Conservation (phyloP, 2,888 invertebrate genomes). For the Apodemia mormo region DNA sequence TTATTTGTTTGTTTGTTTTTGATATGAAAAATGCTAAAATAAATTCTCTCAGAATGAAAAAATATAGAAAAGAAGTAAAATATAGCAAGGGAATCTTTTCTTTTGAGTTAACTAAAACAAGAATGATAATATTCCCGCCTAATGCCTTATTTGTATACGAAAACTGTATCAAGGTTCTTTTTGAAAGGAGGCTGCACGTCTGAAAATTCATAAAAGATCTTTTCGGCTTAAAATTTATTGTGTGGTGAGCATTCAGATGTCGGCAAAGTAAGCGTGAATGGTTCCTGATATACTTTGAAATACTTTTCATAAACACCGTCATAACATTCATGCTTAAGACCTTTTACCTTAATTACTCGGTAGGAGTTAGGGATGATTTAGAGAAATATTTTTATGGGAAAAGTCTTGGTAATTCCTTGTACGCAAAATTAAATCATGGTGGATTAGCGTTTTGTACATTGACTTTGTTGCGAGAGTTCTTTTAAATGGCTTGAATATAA, state of each 20-base stretch:
- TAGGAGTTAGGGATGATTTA: slow-evolving; percentile 64
- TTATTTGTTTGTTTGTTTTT: no score
- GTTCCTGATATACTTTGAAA: slow-evolving; percentile 61
- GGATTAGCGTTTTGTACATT: not conserved
- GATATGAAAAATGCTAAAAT: no score
- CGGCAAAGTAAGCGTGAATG: slow-evolving; percentile 60
- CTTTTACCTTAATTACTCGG: slow-evolving; percentile 77
- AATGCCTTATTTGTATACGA: slow-evolving; percentile 28
- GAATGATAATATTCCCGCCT: not conserved
- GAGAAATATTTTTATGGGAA: slow-evolving; percentile 74
- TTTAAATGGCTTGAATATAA: not conserved
- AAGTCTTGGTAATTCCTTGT: slow-evolving; percentile 70
- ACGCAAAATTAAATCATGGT: slow-evolving; percentile 39
- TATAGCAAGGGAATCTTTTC: not conserved
- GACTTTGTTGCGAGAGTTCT: not conserved
- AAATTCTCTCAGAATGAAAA: no score
- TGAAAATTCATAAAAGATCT: slow-evolving; percentile 51
- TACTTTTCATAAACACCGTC: slow-evolving; percentile 79
- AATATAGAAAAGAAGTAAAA: not conserved
- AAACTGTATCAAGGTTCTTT: slow-evolving; percentile 34
- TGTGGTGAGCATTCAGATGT: slow-evolving; percentile 67
- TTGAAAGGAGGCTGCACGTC: slow-evolving; percentile 38
- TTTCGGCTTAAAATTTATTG: slow-evolving; percentile 60
- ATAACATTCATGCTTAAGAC: slow-evolving; percentile 79
- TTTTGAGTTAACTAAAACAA: not conserved